Evolutionary conservation across 2,113 vertebrate genomes (phyloP).

Genomic region (Toxostoma redivivum): DNA sequence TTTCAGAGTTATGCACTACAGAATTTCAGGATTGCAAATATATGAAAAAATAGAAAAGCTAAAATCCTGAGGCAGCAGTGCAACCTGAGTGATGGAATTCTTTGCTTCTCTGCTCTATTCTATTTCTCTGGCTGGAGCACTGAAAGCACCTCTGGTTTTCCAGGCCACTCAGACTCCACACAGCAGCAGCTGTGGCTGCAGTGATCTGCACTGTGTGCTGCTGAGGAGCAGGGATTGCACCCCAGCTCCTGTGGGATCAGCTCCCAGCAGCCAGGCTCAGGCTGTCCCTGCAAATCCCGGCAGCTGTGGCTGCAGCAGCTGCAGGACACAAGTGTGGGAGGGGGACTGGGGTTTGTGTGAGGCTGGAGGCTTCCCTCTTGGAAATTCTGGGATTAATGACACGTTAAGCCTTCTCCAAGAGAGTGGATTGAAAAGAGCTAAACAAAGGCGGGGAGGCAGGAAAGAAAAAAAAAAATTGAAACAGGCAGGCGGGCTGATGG

Average conservation of each 20-base stretch:
- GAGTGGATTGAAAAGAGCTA: not conserved
- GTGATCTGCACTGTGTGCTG: fast-evolving
- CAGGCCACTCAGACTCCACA: fast-evolving
- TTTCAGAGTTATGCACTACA: not conserved
- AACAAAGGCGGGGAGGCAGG: fast-evolving
- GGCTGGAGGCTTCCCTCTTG: not conserved
- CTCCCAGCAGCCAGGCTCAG: not conserved
- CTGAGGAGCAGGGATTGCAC: not conserved
- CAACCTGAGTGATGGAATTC: not conserved
- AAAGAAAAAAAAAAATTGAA: not conserved
- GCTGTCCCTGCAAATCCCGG: not conserved
- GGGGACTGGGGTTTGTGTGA: not conserved
- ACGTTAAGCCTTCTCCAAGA: not conserved
- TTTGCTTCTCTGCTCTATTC: not conserved
- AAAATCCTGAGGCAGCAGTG: not conserved
- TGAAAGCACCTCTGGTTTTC: fast-evolving
- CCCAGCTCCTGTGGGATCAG: not conserved
- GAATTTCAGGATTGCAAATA: too few relatives aligned
- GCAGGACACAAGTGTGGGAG: not conserved
- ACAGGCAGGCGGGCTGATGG: not conserved
- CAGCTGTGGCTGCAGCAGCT: slow-evolving; percentile 35
- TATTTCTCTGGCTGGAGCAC: not conserved
- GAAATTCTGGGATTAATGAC: not conserved
- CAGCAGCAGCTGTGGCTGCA: fast-evolving
- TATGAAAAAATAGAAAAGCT: not conserved